Percentiles rank a stretch among this genome's conserved stretches.
Evolutionary conservation across 2,888 invertebrate species (phyloP).

Genomic region (Drosophila yooni): DNA sequence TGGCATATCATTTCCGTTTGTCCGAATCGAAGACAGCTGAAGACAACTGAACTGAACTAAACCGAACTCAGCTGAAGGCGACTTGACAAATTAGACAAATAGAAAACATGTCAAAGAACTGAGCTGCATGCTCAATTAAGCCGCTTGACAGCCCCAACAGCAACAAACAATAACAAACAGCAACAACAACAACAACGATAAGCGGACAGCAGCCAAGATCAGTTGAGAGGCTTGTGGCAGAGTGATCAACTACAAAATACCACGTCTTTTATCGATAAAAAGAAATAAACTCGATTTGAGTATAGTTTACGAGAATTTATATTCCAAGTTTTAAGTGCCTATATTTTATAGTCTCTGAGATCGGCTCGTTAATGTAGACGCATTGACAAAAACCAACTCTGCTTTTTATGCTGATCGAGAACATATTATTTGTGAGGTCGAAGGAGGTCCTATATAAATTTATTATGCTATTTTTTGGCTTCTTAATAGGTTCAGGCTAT

Average conservation of each 20-base stretch:
- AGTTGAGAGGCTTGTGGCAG: constrained; percentile 7
- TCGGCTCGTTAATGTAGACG: no score
- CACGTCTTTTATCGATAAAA: background rate
- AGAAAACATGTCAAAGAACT: constrained; percentile 76
- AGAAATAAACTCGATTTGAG: no score
- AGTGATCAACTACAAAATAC: constrained; percentile 25
- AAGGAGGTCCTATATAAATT: no score
- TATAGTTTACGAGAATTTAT: no score
- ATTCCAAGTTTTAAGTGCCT: background rate
- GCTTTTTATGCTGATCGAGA: accelerated
- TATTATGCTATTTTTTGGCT: no score
- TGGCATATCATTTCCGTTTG: constrained; percentile 76
- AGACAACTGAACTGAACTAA: constrained; percentile 36
- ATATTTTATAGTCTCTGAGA: no score
- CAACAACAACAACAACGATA: constrained; percentile 22
- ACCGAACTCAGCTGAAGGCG: constrained; percentile 42
- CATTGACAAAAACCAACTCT: no score
- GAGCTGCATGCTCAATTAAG: constrained; percentile 75
- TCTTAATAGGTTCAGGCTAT: no score
- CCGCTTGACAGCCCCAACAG: constrained; percentile 55
- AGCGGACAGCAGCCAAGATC: constrained; percentile 44
- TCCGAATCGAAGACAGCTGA: constrained; percentile 21
- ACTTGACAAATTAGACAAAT: constrained; percentile 77
- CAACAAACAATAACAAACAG: constrained; percentile 7
- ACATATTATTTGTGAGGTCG: no score